A percentile compares a stretch with the other conserved stretches of the same genome.
phyloP scores from a whole-genome alignment of 2,113 vertebrate species.

The Lipophrys pholis region DNA sequence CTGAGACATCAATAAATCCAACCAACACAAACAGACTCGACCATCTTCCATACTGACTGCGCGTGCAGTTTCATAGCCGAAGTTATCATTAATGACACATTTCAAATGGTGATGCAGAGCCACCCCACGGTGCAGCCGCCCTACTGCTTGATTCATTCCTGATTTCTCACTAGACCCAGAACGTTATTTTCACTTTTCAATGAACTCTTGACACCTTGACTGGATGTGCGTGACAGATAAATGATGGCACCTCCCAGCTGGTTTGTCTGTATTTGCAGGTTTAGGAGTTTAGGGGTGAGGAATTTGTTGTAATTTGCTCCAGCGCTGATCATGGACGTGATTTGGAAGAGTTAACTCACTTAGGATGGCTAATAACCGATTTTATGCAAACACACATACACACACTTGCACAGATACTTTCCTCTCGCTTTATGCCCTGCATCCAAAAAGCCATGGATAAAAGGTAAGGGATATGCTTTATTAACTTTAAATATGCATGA shows the following conservation, averaged over 20 bases:
- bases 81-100: conserved; percentile 20
- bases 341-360: conserved; percentile 25
- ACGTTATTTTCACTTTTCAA: conserved; percentile 25
- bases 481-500: conserved; percentile 87
- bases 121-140: background rate
- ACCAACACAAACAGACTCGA: background rate
- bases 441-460: conserved; percentile 79
- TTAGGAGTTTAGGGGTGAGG: background rate
- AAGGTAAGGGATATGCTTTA: conserved; percentile 84
- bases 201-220: conserved; percentile 5
- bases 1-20: conserved; percentile 1
- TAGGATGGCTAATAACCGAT: conserved; percentile 49
- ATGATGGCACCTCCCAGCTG: background rate
- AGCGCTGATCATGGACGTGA: conserved; percentile 18
- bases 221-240: conserved; percentile 8
- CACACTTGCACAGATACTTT: conserved; percentile 8
- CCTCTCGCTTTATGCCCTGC: conserved; percentile 55
- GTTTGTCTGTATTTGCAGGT: conserved; percentile 11
- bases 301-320: conserved; percentile 20
- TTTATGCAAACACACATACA: conserved; percentile 3
- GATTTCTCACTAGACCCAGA: background rate
- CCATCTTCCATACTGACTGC: background rate
- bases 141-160: conserved; percentile 40
- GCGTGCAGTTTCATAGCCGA: background rate
- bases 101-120: conserved; percentile 14